Conservation (phyloP, 2,888 invertebrate species). For the Prosopocoilus inquinatus region DNA sequence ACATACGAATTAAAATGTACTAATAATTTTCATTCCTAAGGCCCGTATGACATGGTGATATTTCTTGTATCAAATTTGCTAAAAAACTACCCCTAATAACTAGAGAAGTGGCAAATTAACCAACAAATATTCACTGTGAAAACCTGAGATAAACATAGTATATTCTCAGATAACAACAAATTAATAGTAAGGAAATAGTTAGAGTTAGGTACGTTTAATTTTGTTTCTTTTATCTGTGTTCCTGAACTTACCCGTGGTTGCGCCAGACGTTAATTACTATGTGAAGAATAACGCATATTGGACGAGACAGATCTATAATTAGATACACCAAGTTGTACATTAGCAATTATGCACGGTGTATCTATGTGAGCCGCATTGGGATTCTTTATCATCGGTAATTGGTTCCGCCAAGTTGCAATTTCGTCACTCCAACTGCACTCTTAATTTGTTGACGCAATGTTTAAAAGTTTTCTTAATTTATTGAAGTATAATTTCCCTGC, state of each 20-base stretch:
- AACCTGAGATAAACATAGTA: too few relatives aligned
- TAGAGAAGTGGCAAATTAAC: too few relatives aligned
- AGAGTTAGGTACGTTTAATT: too few relatives aligned
- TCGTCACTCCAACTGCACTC: slow-evolving; percentile 11
- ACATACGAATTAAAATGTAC: too few relatives aligned
- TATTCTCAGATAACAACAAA: too few relatives aligned
- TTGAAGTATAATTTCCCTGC: slow-evolving; percentile 1
- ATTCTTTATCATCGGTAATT: slow-evolving; percentile 16
- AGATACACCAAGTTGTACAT: neutral
- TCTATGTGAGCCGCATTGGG: slow-evolving; percentile 3
- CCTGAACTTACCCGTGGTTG: neutral
- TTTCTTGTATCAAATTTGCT: too few relatives aligned
- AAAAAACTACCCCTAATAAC: too few relatives aligned
- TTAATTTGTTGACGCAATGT: slow-evolving; percentile 9
- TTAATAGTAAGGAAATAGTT: too few relatives aligned
- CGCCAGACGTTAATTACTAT: neutral
- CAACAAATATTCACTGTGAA: too few relatives aligned
- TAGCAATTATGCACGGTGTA: neutral
- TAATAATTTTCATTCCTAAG: too few relatives aligned
- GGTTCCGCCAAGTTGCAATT: slow-evolving; percentile 14
- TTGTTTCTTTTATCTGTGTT: neutral
- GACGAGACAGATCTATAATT: neutral
- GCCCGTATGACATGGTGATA: too few relatives aligned
- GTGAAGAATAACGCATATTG: neutral
- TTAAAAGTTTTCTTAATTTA: slow-evolving; percentile 6